Percentiles rank a stretch among this genome's conserved stretches.
Evolutionary conservation across 2,113 vertebrate species (phyloP).

Genomic region (Oxyruncus cristatus): DNA sequence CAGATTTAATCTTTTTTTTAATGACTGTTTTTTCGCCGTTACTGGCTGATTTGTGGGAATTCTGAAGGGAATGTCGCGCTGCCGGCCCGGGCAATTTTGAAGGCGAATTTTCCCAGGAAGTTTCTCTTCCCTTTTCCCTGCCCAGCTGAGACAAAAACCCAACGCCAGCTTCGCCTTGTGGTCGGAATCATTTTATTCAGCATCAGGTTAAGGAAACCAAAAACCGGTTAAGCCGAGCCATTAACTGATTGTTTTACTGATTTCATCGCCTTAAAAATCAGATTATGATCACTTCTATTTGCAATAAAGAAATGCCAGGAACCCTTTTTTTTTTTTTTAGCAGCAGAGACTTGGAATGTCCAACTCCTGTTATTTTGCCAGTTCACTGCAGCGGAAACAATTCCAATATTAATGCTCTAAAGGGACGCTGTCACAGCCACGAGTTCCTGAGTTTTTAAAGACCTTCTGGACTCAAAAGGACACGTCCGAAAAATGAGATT

Average conservation of each 20-base stretch:
- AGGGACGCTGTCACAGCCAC: neutral
- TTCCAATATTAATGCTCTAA: fast-evolving
- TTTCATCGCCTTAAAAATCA: constrained; percentile 21
- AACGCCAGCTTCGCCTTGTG: fast-evolving
- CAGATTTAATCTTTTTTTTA: neutral
- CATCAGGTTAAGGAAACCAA: neutral
- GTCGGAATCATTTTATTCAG: neutral
- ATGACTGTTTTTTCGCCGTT: too few species aligned
- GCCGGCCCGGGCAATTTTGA: neutral
- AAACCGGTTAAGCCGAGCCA: neutral
- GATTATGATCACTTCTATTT: neutral
- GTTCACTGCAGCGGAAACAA: neutral
- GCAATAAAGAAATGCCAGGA: neutral
- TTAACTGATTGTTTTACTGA: neutral
- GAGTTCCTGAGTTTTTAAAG: neutral
- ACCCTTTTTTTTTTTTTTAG: neutral
- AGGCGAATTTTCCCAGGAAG: neutral
- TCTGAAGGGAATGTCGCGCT: neutral
- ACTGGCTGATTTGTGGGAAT: neutral
- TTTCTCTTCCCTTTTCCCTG: neutral
- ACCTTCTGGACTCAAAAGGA: neutral
- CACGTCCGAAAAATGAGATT: neutral
- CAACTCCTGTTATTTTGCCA: neutral
- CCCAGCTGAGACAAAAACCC: neutral
- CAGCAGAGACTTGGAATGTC: neutral